Conservation (phyloP, 1,140 invertebrate genomes). For the Antheraea mylitta region DNA sequence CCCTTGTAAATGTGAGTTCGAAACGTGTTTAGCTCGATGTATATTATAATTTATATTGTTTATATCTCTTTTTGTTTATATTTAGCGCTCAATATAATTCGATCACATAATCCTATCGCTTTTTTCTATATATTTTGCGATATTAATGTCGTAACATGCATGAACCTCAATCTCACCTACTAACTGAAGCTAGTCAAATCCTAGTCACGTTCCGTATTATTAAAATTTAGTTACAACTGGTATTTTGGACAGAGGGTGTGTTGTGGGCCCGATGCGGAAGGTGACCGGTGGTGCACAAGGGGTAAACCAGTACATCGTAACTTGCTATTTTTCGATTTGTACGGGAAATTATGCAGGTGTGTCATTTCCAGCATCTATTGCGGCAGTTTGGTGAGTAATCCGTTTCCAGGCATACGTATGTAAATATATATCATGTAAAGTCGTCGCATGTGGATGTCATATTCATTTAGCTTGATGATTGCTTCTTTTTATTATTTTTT, state of each 20-base stretch:
- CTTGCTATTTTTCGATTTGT: constrained; percentile 55
- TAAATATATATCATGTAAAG: constrained; percentile 4
- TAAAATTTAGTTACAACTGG: constrained; percentile 60
- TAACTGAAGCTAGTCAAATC: constrained; percentile 41
- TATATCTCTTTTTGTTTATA: constrained; percentile 51
- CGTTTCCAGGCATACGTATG: constrained; percentile 17
- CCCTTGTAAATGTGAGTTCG: constrained; percentile 92
- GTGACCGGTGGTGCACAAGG: constrained; percentile 46
- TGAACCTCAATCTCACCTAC: constrained; percentile 35
- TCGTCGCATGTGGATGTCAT: constrained; percentile 18
- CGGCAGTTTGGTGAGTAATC: constrained; percentile 76
- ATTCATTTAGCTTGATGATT: constrained; percentile 14
- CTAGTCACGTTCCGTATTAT: constrained; percentile 22
- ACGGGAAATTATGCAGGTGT: constrained; percentile 77
- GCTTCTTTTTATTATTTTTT: constrained; percentile 27
- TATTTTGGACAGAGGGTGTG: constrained; percentile 73
- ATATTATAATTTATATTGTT: constrained; percentile 30
- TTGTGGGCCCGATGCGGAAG: constrained; percentile 49
- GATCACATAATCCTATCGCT: constrained; percentile 54
- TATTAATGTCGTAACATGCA: constrained; percentile 60
- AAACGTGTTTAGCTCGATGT: constrained; percentile 36
- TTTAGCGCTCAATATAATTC: constrained; percentile 60
- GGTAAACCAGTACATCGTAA: constrained; percentile 38
- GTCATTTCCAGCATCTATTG: constrained; percentile 79
- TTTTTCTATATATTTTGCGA: constrained; percentile 67